phyloP scores from a whole-genome alignment of 2,888 invertebrate genomes.

The Galerucella pusilla region DNA sequence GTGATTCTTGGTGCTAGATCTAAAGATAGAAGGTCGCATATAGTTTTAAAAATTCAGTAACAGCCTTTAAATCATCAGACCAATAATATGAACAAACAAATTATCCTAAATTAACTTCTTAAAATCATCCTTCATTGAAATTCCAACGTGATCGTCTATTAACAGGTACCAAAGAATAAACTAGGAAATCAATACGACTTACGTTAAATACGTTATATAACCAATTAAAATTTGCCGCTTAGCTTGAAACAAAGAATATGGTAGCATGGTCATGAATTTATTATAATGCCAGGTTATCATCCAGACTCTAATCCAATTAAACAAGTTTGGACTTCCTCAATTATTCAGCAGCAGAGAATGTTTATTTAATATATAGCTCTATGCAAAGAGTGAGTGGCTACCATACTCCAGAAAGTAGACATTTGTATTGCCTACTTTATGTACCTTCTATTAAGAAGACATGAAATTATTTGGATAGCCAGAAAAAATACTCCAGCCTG shows the following conservation, averaged over 20 bases:
- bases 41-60: too few relatives aligned
- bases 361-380: background rate
- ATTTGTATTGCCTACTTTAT: background rate
- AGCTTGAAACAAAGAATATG: background rate
- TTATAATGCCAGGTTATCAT: background rate
- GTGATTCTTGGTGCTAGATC: too few relatives aligned
- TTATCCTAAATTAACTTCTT: too few relatives aligned
- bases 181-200: background rate
- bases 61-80: too few relatives aligned
- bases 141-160: too few relatives aligned
- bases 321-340: background rate
- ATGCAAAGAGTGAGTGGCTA: background rate
- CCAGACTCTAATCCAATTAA: background rate
- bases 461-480: too few relatives aligned
- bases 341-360: background rate
- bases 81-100: too few relatives aligned
- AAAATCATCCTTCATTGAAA: too few relatives aligned
- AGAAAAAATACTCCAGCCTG: too few relatives aligned
- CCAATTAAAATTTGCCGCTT: background rate
- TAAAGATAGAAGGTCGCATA: too few relatives aligned
- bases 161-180: background rate
- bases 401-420: background rate
- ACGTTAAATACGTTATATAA: background rate
- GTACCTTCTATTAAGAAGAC: too few relatives aligned
- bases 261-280: background rate